Conservation (phyloP, 2,888 invertebrate genomes). For the Tricholauxania praeusta region DNA sequence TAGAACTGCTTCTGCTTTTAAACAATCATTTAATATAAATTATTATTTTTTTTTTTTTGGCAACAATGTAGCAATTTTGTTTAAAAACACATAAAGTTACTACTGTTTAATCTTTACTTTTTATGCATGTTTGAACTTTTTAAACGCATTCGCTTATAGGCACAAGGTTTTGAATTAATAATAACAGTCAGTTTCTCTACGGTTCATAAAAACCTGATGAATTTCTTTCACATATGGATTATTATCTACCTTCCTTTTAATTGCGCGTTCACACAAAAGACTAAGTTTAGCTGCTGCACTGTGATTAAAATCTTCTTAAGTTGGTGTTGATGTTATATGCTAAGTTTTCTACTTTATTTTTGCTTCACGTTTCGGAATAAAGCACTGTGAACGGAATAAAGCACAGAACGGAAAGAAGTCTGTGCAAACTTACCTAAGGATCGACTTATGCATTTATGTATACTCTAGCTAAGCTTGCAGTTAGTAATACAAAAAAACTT, state of each 20-base stretch:
- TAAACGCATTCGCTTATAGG: not conserved
- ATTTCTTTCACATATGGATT: slow-evolving; percentile 19
- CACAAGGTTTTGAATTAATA: not conserved
- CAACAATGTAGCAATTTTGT: slow-evolving; percentile 13
- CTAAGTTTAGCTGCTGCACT: not conserved
- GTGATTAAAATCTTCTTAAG: not conserved
- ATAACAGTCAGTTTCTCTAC: slow-evolving; percentile 21
- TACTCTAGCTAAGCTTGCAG: not conserved
- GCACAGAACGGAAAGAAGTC: too few relatives aligned
- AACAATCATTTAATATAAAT: not conserved
- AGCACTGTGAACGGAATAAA: too few relatives aligned
- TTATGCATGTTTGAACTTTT: not conserved
- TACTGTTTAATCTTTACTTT: slow-evolving; percentile 32
- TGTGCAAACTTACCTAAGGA: too few relatives aligned
- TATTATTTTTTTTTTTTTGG: too few relatives aligned
- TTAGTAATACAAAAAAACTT: too few relatives aligned
- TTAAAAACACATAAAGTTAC: slow-evolving; percentile 11
- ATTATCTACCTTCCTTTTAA: not conserved
- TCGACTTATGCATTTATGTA: too few relatives aligned
- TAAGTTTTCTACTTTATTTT: too few relatives aligned
- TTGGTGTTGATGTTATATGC: too few relatives aligned
- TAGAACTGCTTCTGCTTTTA: not conserved
- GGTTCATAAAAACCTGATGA: slow-evolving; percentile 28
- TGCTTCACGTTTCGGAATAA: too few relatives aligned
- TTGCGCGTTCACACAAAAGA: not conserved